Evolutionary conservation across 2,113 vertebrate species (phyloP), one percentile per base, ranked within the genome.

Genomic region (Uria lomvia): DNA sequence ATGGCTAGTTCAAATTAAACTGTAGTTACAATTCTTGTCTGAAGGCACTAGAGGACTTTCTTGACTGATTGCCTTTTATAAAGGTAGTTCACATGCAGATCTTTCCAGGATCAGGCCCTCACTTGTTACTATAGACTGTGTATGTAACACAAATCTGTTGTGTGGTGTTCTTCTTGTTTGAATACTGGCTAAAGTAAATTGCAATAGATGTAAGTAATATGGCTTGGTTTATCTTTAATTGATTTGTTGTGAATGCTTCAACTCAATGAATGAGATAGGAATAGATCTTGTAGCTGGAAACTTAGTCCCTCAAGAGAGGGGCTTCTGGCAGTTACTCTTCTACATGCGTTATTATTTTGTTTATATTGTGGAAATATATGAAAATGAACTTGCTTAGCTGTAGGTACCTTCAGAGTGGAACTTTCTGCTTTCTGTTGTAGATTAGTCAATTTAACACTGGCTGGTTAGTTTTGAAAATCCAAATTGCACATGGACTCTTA

Each of bases 211-310:
- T 47, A 50, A 95, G 22, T 62, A 91, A 38, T 45, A 42, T 23
- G 40, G n/a, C 40, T 86, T 89, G 17, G 56, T 81, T 74, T 86
- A 38, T 84, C 17, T 83, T 86, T 85, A 77, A 91, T 45, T 87
- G 66, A 82, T 18, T 73, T 94, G 38, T 50, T 84, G n/a, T 68
- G 73, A 76, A 70, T 92, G 36, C 45, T 84, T 95, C 12, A 59
- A 36, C 29, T 89, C 30, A 20, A 38, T 78, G 63, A 81, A 58
- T 76, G 77, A 78, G 32, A 60, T 42, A 79, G 62, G 49, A 60
- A 42, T 27, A 97, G 83, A 66, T 52, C n/a, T 85, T 73, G 53
- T 65, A 79, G 65, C 45, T 95, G 80, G 70, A 92, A 97, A 78
- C 40, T 83, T 73, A 30, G 22, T 71, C 45, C 16, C 36, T 94